Evolutionary conservation across 2,888 invertebrate species (phyloP).

Genomic region (Eupeodes latifasciatus): DNA sequence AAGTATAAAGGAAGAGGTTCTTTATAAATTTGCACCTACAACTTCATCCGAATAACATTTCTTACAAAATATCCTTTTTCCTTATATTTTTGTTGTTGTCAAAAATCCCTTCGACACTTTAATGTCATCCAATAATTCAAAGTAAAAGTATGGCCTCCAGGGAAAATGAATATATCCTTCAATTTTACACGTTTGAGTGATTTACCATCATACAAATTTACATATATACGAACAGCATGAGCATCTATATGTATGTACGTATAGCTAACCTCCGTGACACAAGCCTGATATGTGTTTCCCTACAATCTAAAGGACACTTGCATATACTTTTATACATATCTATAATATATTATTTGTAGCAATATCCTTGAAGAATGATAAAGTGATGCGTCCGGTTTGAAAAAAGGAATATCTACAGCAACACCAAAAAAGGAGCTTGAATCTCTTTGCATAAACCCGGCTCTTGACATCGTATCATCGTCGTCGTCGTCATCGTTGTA

Average conservation of each 20-base stretch:
- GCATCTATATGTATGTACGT: background rate
- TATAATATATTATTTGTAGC: background rate
- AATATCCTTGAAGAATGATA: slow-evolving; percentile 53
- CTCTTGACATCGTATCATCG: slow-evolving; percentile 25
- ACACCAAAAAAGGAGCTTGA: background rate
- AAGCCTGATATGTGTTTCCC: background rate
- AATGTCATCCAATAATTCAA: slow-evolving; percentile 34
- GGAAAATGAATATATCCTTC: slow-evolving; percentile 22
- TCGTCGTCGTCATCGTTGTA: too few species aligned
- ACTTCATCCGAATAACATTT: slow-evolving; percentile 1
- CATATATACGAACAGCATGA: background rate
- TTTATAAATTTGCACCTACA: background rate
- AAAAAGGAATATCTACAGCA: background rate
- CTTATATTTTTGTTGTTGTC: background rate
- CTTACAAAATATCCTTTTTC: slow-evolving; percentile 1
- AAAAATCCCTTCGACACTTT: slow-evolving; percentile 45
- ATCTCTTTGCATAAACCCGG: slow-evolving; percentile 14
- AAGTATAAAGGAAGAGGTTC: too few species aligned
- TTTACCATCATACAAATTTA: slow-evolving; percentile 13
- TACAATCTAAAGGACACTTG: background rate
- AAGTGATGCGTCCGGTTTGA: slow-evolving; percentile 39
- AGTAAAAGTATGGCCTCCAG: slow-evolving; percentile 18
- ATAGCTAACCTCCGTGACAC: background rate
- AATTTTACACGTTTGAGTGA: slow-evolving; percentile 40
- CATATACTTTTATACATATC: background rate